Conservation (phyloP, 2,888 invertebrate genomes). For the Philonicus albiceps region DNA sequence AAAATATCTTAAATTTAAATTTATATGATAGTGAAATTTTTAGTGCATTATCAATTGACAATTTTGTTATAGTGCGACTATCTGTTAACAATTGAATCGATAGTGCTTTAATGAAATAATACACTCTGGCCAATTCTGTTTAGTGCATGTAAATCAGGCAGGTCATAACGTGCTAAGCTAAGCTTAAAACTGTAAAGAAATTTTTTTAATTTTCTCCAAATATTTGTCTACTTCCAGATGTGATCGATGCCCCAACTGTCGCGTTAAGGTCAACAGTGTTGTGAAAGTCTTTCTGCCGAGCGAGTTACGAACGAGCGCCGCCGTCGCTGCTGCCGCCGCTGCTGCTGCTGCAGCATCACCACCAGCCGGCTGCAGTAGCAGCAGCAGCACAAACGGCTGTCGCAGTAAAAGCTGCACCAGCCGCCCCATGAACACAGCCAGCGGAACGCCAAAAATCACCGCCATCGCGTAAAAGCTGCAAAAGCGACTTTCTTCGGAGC, state of each 20-base stretch:
- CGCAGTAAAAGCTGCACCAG: background rate
- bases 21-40: too few relatives aligned
- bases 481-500: background rate
- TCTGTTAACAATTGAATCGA: too few relatives aligned
- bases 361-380: conserved; percentile 34
- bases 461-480: conserved; percentile 25
- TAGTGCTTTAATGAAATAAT: too few relatives aligned
- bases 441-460: conserved; percentile 18
- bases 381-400: background rate
- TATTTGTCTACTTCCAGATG: conserved; percentile 54
- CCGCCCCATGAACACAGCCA: background rate
- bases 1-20: too few relatives aligned
- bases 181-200: background rate
- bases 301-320: conserved; percentile 55
- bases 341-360: background rate
- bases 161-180: background rate
- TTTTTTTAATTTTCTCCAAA: background rate
- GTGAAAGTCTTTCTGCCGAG: conserved; percentile 62
- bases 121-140: too few relatives aligned
- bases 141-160: background rate
- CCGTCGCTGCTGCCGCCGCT: background rate
- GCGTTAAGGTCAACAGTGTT: conserved; percentile 58
- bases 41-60: too few relatives aligned
- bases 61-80: too few relatives aligned
- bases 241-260: conserved; percentile 61